phyloP scores from a whole-genome alignment of 2,888 invertebrate genomes.

The Acrocera orbiculus region DNA sequence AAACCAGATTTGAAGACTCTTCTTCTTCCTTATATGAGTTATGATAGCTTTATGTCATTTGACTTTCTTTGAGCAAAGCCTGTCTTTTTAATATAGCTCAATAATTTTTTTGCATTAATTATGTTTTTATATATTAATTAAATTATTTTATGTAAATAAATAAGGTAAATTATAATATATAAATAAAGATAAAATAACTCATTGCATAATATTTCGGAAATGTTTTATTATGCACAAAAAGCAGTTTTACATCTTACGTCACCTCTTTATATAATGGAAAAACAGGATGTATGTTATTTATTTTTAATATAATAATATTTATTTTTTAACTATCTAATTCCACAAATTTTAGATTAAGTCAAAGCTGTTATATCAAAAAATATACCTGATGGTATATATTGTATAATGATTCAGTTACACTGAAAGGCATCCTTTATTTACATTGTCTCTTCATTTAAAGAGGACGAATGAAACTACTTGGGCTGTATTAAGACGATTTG shows the following conservation, averaged over 20 bases:
- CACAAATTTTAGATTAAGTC: slow-evolving; percentile 84
- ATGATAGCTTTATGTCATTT: too few relatives aligned
- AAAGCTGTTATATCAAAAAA: slow-evolving; percentile 86
- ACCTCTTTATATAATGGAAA: slow-evolving; percentile 88
- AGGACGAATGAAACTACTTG: slow-evolving; percentile 96
- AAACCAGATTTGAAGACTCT: too few relatives aligned
- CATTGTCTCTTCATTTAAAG: slow-evolving; percentile 96
- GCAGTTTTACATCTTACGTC: slow-evolving; percentile 95
- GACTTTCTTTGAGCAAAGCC: too few relatives aligned
- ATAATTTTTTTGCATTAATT: too few relatives aligned
- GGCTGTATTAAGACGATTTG: slow-evolving; percentile 95
- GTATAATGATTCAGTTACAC: slow-evolving; percentile 76
- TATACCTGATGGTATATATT: slow-evolving; percentile 81
- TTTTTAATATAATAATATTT: slow-evolving; percentile 83
- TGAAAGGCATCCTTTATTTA: slow-evolving; percentile 91
- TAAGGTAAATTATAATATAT: too few relatives aligned
- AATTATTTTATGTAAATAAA: too few relatives aligned
- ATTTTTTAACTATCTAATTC: slow-evolving; percentile 90
- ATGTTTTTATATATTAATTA: too few relatives aligned
- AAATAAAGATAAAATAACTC: too few relatives aligned
- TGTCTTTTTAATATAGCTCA: too few relatives aligned
- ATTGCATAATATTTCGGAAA: slow-evolving; percentile 94
- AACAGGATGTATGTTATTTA: slow-evolving; percentile 63
- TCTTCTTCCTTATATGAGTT: too few relatives aligned
- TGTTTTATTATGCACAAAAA: slow-evolving; percentile 99